Percentiles rank a stretch among this genome's conserved stretches.
Evolutionary conservation across 2,888 invertebrate species (phyloP).

Genomic region (Mimachlamys varia): DNA sequence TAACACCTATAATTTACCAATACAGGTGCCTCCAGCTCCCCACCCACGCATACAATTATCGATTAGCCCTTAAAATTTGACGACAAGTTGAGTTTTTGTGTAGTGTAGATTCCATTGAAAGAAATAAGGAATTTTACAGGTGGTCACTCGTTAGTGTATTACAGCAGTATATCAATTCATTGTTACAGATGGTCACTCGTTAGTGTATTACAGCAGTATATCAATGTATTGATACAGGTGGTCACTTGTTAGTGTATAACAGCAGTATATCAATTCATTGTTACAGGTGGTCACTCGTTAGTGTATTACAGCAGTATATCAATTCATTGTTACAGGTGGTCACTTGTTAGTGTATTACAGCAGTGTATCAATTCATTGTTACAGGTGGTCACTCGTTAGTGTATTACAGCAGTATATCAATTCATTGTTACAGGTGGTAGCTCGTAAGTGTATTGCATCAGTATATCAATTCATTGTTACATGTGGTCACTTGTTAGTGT

Average conservation of each 20-base stretch:
- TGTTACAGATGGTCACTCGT: slow-evolving; percentile 61
- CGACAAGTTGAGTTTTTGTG: no score
- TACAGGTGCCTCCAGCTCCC: no score
- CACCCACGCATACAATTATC: no score
- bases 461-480: slow-evolving; percentile 8
- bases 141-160: no score
- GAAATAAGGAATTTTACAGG: no score
- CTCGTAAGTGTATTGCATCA: not conserved
- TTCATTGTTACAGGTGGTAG: slow-evolving; percentile 59
- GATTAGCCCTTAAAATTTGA: no score
- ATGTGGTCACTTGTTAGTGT: slow-evolving; percentile 59
- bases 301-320: no score
- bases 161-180: not conserved
- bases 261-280: not conserved
- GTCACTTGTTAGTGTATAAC: slow-evolving; percentile 42
- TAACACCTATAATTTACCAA: no score
- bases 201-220: no score
- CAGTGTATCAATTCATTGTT: not conserved
- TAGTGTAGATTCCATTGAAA: no score
- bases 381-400: slow-evolving; percentile 60
- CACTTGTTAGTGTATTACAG: slow-evolving; percentile 16
- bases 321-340: slow-evolving; percentile 58
- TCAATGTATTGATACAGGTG: slow-evolving; percentile 56
- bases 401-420: no score
- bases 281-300: slow-evolving; percentile 61